Conservation (phyloP, 2,888 invertebrate species). For the Chrysomela aeneicollis region DNA sequence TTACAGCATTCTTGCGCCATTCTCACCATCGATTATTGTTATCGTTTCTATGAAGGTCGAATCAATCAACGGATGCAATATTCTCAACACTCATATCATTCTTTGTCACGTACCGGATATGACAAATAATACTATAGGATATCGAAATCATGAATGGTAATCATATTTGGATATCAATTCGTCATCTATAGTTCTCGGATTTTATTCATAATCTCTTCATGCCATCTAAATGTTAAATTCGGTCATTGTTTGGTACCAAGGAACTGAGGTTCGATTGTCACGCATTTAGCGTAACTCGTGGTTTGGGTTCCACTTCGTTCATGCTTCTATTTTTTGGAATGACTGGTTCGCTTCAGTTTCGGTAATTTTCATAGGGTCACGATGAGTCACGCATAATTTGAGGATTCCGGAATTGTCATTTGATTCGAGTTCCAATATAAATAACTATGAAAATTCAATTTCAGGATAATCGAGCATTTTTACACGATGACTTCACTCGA, state of each 20-base stretch:
- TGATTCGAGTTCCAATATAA: neutral
- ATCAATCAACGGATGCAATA: too few species aligned
- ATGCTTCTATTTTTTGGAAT: neutral
- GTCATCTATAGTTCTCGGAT: slow-evolving; percentile 15
- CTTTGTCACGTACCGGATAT: slow-evolving; percentile 6
- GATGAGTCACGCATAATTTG: neutral
- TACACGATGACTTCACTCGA: neutral
- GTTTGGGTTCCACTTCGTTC: neutral
- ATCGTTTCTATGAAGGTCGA: too few species aligned
- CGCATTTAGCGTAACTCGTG: neutral
- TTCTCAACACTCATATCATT: neutral
- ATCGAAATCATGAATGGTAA: slow-evolving; percentile 14
- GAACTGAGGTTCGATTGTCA: neutral
- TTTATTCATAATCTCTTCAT: slow-evolving; percentile 19
- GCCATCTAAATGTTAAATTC: slow-evolving; percentile 33
- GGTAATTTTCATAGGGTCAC: neutral
- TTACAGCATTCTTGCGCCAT: too few species aligned
- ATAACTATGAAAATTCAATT: neutral
- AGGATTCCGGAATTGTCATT: neutral
- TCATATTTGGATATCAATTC: slow-evolving; percentile 12
- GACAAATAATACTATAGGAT: neutral
- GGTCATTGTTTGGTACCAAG: neutral
- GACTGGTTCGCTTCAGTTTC: neutral
- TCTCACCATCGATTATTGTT: too few species aligned
- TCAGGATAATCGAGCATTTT: neutral